Evolutionary conservation across 2,797 vertebrate species (phyloP), one percentile per base, ranked within the genome.

Genomic region (Bryconaethiops microstoma): DNA sequence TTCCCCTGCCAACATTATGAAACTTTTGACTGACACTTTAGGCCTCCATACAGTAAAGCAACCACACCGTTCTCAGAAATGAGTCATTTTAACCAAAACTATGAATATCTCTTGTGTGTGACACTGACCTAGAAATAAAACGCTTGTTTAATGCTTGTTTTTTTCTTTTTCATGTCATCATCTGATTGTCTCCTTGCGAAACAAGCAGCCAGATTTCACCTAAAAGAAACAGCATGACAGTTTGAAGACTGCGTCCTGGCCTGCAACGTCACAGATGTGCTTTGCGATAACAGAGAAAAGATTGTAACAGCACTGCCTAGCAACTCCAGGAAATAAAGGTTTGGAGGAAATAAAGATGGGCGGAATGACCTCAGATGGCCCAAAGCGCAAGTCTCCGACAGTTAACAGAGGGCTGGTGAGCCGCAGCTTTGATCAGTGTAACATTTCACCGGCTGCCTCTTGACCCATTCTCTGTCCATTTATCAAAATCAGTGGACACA

Each of bases 171-270:
- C 60, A 40, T 14, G 5, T 45, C 19, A 42, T 59, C 17, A 74
- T 60, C 72, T 74, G 71, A 74, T 59, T 39, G 29, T 1, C 8
- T 60, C 0, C 14, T 29, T 71, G 48, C 6, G 23, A 71, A 48
- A 71, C 54, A 59, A 59, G 42, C 54, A 59, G 54, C 9, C 9
- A 35, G 35, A 59, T 40, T 59, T 39, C 0, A 7, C 16, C 42
- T 74, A 55, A 74, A 60, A 74, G 25, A 19, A 74, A 60, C 6
- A 6, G 23, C 17, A 73, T 40, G 50, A 71, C 25, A 35, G 7
- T 16, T 39, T 35, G n/a, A 74, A 74, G 60, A 59, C 54, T 59
- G n/a, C 54, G 59, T 57, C 71, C 52, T 59, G 35, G 71, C 29
- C 16, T 74, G 21, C 29, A 19, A 19, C 55, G n/a, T 74, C 72